phyloP scores from a whole-genome alignment of 2,113 vertebrate species.

The Calidris pugnax region DNA sequence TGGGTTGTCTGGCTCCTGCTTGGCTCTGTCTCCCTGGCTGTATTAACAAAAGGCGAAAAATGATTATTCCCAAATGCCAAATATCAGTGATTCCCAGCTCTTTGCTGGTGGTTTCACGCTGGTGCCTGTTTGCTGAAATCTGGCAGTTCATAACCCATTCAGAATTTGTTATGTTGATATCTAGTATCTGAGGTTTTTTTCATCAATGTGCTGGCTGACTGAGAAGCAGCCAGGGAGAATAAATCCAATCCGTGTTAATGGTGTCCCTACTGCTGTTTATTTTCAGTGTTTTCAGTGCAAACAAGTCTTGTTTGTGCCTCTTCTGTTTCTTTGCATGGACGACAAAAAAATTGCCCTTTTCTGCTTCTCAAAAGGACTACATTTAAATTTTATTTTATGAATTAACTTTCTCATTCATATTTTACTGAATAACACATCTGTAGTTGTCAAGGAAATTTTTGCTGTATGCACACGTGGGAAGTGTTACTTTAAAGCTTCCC shows the following conservation, averaged over 20 bases:
- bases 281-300: neutral
- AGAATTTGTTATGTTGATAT: neutral
- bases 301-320: neutral
- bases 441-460: neutral
- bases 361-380: neutral
- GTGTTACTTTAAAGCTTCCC: neutral
- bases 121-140: neutral
- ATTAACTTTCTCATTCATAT: neutral
- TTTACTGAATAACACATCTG: neutral
- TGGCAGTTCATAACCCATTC: neutral
- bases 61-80: too few relatives aligned
- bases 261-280: neutral
- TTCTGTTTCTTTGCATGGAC: neutral
- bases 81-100: too few relatives aligned
- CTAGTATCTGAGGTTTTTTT: neutral
- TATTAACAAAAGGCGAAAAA: neutral
- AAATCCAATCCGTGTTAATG: neutral
- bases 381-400: neutral
- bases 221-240: neutral
- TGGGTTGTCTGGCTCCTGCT: neutral
- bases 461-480: neutral
- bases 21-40: neutral
- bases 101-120: rapidly evolving
- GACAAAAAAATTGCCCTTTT: neutral
- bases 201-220: neutral